phyloP scores from a whole-genome alignment of 2,888 invertebrate genomes.

The Atrina japonica region DNA sequence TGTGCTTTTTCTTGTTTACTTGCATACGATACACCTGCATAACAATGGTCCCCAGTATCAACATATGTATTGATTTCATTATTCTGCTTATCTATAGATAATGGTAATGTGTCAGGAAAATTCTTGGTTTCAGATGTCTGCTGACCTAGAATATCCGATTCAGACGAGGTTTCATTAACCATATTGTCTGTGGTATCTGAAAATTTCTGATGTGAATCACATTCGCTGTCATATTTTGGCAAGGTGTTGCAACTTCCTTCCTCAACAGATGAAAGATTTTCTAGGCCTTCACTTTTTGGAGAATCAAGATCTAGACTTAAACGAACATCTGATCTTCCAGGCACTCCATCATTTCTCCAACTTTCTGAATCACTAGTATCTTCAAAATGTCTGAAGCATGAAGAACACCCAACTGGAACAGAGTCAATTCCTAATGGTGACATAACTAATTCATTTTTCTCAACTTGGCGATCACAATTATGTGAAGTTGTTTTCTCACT shows the following conservation, averaged over 20 bases:
- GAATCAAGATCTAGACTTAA: constrained; percentile 30
- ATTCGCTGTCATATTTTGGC: too few species aligned
- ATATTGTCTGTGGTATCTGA: too few species aligned
- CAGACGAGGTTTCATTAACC: too few species aligned
- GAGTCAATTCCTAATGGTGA: constrained; percentile 3
- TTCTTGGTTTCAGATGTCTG: too few species aligned
- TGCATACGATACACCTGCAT: constrained; percentile 35
- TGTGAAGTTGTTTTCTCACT: not conserved
- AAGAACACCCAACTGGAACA: constrained; percentile 6
- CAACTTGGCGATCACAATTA: not conserved
- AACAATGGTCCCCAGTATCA: constrained; percentile 50
- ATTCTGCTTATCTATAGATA: too few species aligned
- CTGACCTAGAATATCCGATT: too few species aligned
- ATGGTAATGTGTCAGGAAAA: too few species aligned
- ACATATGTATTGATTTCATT: too few species aligned
- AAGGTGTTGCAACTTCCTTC: too few species aligned
- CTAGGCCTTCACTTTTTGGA: constrained; percentile 14
- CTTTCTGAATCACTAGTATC: constrained; percentile 18
- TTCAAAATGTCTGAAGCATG: constrained; percentile 13
- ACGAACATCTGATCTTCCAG: constrained; percentile 14
- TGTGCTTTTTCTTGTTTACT: too few species aligned
- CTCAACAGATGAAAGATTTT: constrained; percentile 9
- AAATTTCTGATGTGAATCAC: too few species aligned
- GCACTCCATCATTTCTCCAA: constrained; percentile 22
- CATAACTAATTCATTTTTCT: not conserved